Evolutionary conservation across 2,797 vertebrate species (phyloP).

Genomic region (Scleropages formosus): DNA sequence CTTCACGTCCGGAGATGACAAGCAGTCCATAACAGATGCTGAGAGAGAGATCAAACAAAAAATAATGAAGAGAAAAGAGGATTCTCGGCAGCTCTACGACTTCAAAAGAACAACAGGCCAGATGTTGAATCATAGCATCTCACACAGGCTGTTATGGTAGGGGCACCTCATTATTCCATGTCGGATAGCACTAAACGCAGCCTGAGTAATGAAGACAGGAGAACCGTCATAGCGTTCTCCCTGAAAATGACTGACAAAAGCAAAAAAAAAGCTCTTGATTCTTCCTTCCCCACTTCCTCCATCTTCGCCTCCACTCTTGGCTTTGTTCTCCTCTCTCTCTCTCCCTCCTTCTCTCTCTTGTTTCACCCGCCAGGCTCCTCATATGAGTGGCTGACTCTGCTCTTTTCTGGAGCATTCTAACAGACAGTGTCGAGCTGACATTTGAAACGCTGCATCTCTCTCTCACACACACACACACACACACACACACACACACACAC

Average conservation of each 20-base stretch:
- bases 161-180: neutral
- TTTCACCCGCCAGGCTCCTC: neutral
- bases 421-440: conserved; percentile 25
- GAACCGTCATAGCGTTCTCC: neutral
- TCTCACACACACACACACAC: neutral
- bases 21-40: too few species aligned
- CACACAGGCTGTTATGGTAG: neutral
- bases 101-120: neutral
- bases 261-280: neutral
- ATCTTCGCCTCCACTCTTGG: neutral
- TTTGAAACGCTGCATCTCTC: conserved; percentile 29
- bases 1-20: too few species aligned
- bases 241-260: conserved; percentile 1
- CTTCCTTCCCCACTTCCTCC: neutral
- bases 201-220: neutral
- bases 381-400: conserved; percentile 26
- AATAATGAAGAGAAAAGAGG: neutral
- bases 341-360: conserved; percentile 6
- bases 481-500: neutral
- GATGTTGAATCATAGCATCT: neutral
- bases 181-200: neutral
- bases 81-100: neutral
- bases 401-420: conserved; percentile 12
- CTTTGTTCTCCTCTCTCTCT: conserved; percentile 15
- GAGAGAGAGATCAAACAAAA: neutral